These are phyloP conservation scores for Gobiocypris rarus DNA, from an alignment of 2,113 vertebrate genomes.

Conservation along the genomic window DNA sequence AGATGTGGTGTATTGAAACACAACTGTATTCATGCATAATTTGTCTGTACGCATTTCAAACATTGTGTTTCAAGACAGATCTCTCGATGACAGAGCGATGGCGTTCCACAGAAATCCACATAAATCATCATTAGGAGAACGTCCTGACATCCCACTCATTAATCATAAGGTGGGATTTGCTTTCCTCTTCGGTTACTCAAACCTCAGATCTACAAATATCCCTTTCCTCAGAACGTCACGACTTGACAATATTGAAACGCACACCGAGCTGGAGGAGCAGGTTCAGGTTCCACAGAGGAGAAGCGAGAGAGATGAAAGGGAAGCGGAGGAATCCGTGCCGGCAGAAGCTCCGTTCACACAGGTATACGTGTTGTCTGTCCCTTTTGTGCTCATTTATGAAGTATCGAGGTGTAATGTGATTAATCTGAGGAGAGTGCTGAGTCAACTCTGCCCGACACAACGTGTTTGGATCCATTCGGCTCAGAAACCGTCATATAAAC, in stretches of 20 bases:
- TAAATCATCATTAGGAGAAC: conserved; percentile 78
- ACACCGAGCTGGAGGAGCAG: conserved; percentile 69
- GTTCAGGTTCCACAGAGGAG: conserved; percentile 52
- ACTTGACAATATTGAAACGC: conserved; percentile 66
- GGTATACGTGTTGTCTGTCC: background rate
- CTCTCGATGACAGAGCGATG: conserved; percentile 61
- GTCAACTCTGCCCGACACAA: background rate
- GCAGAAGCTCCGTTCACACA: background rate
- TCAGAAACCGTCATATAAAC: background rate
- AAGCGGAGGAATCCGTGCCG: conserved; percentile 53
- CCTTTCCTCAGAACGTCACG: conserved; percentile 63
- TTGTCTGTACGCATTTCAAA: background rate
- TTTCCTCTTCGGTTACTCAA: conserved; percentile 61
- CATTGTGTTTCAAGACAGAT: conserved; percentile 69
- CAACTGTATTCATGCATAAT: background rate
- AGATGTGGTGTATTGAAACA: background rate
- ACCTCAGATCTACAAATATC: conserved; percentile 68
- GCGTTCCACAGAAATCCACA: conserved; percentile 64
- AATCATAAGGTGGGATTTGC: conserved; percentile 65
- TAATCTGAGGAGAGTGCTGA: background rate
- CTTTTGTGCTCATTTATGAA: background rate
- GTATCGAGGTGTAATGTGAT: background rate
- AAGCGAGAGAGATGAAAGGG: conserved; percentile 67
- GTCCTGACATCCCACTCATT: conserved; percentile 67
- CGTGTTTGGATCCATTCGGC: background rate